Conservation (phyloP, 2,888 invertebrate species). For the Linnaemya vulpina region DNA sequence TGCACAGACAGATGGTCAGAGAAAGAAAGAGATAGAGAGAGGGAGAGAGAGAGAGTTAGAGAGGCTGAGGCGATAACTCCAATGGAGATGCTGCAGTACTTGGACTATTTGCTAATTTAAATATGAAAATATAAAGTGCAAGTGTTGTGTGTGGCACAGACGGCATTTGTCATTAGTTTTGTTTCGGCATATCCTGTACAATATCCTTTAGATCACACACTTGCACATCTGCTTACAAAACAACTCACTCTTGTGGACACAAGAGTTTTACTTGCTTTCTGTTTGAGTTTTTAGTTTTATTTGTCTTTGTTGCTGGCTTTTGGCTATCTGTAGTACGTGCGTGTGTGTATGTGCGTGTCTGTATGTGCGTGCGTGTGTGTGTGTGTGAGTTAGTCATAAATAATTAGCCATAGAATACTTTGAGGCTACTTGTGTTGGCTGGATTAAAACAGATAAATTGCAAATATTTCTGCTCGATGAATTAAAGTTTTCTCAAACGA, state of each 20-base stretch:
- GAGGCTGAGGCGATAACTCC: not conserved
- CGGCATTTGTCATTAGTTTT: conserved; percentile 63
- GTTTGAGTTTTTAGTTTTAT: conserved; percentile 57
- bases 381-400: conserved; percentile 29
- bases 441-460: conserved; percentile 1
- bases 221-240: not conserved
- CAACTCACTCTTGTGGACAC: conserved; percentile 19
- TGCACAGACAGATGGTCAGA: not conserved
- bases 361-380: not conserved
- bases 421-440: conserved; percentile 12
- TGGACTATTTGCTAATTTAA: conserved; percentile 37
- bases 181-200: conserved; percentile 45
- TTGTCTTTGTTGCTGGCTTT: conserved; percentile 34
- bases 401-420: conserved; percentile 51
- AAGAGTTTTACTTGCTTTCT: conserved; percentile 51
- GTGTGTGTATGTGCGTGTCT: not conserved
- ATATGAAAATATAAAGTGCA: conserved; percentile 37
- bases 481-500: conserved; percentile 10
- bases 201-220: conserved; percentile 31
- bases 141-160: conserved; percentile 20
- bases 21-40: not conserved
- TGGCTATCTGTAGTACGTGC: not conserved
- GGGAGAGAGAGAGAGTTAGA: not conserved
- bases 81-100: too few relatives aligned
- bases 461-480: not conserved